Evolutionary conservation across 2,888 invertebrate species (phyloP), one percentile per base, ranked within the genome.

Genomic region (Epinotia bilunana): DNA sequence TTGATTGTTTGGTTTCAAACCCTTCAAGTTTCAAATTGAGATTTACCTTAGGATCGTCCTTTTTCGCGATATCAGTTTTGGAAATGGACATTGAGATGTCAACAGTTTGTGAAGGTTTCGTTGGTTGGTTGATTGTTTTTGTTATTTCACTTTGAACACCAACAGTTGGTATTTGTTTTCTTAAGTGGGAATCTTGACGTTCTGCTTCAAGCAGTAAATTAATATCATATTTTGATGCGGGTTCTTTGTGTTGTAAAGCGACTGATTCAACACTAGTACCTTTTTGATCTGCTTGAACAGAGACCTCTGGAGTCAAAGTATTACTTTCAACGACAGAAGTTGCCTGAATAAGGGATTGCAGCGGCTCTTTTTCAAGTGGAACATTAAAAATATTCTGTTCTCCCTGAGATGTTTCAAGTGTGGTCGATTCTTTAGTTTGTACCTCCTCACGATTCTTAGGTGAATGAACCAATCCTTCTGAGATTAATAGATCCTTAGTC

Each of bases 51-150:
- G 93, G 92, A 77, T 90, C 84, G 2, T 79, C 76, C 77, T 84
- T 83, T 9, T 84, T 83, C 23, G 72, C 77, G 11, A 80, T 78
- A 77, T 86, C 85, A 43, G 85, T 83, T 83, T 91, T 91, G 18
- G 85, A 82, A 43, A 93, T 81, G 60, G 91, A 88, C 83, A 92
- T 84, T 61, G 89, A 86, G 78, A 93, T 90, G 46, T 93, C 91
- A 20, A 93, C 80, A 33, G 88, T 88, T 80, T 90, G 86, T 62
- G 82, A 78, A 60, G 81, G 77, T 77, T 83, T 85, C 0, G 83
- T 80, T 4, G 63, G 62, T 9, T 55, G 63, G 39, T n/a, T 65
- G 16, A 69, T 7, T 49, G 55, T 73, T 68, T 76, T 63, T 58
- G 76, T 77, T 46, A 75, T 58, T 63, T 63, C 18, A 46, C 46